These are phyloP conservation scores for Physocephala rufipes DNA, from an alignment of 2,888 invertebrate genomes.

Conservation along the genomic window DNA sequence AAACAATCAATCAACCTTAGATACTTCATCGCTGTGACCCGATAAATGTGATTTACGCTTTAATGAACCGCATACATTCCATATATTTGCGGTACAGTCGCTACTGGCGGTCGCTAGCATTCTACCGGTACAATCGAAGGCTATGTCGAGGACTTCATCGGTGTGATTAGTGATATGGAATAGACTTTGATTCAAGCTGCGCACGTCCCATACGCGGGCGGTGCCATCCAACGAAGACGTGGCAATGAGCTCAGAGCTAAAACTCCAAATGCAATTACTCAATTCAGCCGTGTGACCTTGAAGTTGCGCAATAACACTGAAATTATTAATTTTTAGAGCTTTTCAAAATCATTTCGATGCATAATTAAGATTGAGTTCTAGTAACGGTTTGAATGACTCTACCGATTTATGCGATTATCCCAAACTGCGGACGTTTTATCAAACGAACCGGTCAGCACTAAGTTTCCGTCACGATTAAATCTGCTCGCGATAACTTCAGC, in stretches of 20 bases:
- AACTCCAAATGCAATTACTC: constrained; percentile 76
- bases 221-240: constrained; percentile 78
- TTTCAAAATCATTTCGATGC: too few species aligned
- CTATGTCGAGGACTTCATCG: constrained; percentile 79
- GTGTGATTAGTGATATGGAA: constrained; percentile 72
- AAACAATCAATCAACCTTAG: constrained; percentile 67
- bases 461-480: constrained; percentile 75
- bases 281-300: constrained; percentile 75
- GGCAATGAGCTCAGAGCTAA: constrained; percentile 73
- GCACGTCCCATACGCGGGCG: constrained; percentile 76
- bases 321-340: not conserved
- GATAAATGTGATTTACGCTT: constrained; percentile 70
- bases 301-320: constrained; percentile 70
- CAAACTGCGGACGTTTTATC: constrained; percentile 80
- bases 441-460: constrained; percentile 81
- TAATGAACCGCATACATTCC: constrained; percentile 71
- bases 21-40: constrained; percentile 76
- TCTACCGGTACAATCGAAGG: constrained; percentile 79
- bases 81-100: constrained; percentile 78
- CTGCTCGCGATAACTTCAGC: constrained; percentile 80
- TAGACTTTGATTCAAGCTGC: constrained; percentile 67
- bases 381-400: constrained; percentile 24
- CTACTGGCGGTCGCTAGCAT: constrained; percentile 79
- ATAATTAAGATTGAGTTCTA: too few species aligned
- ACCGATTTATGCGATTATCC: constrained; percentile 76